Percentiles rank a stretch among this genome's conserved stretches.
These are phyloP conservation scores for Chesias legatella DNA, from an alignment of 2,888 invertebrate genomes.

Conservation along the genomic window DNA sequence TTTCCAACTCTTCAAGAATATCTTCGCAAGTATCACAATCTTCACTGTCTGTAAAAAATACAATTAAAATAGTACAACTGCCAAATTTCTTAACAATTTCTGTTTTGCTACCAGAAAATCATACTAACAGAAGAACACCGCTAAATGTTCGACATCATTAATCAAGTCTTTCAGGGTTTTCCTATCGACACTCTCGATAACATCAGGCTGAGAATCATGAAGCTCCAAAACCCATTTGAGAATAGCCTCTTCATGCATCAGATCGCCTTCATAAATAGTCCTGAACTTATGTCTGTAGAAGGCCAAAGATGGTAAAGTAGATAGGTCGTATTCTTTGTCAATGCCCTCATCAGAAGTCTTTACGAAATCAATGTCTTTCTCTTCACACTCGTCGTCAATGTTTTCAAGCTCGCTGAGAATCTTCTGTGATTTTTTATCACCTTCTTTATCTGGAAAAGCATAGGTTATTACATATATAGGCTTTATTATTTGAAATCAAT, in stretches of 20 bases:
- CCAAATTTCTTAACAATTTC: neutral
- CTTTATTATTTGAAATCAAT: too few relatives aligned
- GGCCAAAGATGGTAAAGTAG: conserved; percentile 89
- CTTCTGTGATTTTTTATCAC: conserved; percentile 93
- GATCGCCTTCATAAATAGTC: conserved; percentile 92
- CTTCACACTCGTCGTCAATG: conserved; percentile 95
- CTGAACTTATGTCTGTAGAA: conserved; percentile 94
- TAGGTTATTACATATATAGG: too few relatives aligned
- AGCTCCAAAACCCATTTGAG: conserved; percentile 93
- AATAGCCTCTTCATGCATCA: conserved; percentile 95
- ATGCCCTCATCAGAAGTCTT: conserved; percentile 94
- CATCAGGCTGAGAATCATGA: conserved; percentile 91
- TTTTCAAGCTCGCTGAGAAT: conserved; percentile 94
- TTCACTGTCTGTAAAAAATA: conserved; percentile 84
- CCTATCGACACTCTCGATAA: conserved; percentile 94
- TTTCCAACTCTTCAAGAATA: conserved; percentile 93
- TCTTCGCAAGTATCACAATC: conserved; percentile 91
- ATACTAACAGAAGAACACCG: conserved; percentile 93
- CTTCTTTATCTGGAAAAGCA: conserved; percentile 86
- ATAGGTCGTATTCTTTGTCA: conserved; percentile 92
- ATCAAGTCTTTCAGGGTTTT: conserved; percentile 94
- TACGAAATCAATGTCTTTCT: conserved; percentile 94
- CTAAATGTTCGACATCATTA: conserved; percentile 93
- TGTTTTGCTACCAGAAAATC: neutral
- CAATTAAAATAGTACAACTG: neutral